phyloP scores from a whole-genome alignment of 1,140 invertebrate species.

The Heliconius nattereri region DNA sequence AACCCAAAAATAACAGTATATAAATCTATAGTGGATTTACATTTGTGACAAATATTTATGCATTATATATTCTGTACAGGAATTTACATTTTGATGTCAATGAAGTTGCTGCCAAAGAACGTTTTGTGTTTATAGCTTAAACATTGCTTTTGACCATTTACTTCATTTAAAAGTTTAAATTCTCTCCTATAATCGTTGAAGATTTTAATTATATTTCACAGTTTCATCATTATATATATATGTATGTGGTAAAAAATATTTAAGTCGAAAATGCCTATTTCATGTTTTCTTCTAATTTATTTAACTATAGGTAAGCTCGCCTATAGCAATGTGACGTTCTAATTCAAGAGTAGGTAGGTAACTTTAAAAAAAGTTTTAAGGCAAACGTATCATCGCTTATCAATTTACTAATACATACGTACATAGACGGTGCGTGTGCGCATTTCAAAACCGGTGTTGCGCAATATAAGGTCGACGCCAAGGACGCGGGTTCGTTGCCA shows the following conservation, averaged over 20 bases:
- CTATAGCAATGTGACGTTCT: not conserved
- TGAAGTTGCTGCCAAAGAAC: constrained; percentile 1
- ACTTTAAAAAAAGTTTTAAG: not conserved
- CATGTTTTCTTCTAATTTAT: not conserved
- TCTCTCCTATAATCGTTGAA: too few species aligned
- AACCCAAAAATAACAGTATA: too few species aligned
- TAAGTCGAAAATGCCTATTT: too few species aligned
- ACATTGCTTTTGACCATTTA: not conserved
- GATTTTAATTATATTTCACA: too few species aligned
- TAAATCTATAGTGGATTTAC: too few species aligned
- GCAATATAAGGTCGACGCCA: constrained; percentile 79
- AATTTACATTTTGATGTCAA: not conserved
- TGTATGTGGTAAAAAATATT: too few species aligned
- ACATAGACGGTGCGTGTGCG: constrained; percentile 63
- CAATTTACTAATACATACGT: constrained; percentile 40
- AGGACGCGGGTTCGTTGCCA: constrained; percentile 78
- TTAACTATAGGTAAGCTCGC: not conserved
- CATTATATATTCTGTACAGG: not conserved
- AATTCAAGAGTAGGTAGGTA: not conserved
- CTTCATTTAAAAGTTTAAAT: not conserved
- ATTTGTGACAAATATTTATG: not conserved
- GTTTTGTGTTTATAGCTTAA: not conserved
- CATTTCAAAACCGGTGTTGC: constrained; percentile 76
- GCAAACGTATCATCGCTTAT: constrained; percentile 41
- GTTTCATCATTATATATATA: too few species aligned